Base-by-base conservation (phyloP, 2,113 vertebrate species). In the Carollia perspicillata region DNA sequence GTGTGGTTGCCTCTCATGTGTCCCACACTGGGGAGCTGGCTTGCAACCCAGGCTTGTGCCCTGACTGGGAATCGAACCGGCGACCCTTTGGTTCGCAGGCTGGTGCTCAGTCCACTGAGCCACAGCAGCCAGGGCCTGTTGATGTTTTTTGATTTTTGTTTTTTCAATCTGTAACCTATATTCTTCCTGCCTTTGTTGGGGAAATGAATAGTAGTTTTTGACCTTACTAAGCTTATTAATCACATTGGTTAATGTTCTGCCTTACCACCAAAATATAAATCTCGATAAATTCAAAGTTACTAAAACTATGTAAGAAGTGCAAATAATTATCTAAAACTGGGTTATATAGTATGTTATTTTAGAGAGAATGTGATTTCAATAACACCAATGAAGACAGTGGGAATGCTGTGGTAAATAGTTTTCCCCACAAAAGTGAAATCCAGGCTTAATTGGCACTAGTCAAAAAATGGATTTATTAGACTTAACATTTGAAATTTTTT, bases 401-500 rank as follows among this genome's bases (percentile, higher is more conserved):
- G 33, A 58, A 66, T 93, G 65, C 65, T 81, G 8, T 85, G 53
- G 17, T 63, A 47, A 14, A 5, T 37, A 63, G 74, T 87, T 86
- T 84, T 53, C 3, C 20, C 42, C 49, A 85, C 49, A 79, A 33
- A 86, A 78, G 53, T 47, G 28, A 75, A 71, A 89, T 91, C 35
- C 37, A 79, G 84, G 23, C 88, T 90, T 90, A 78, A 35, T 55
- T 95, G 33, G 49, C 63, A 89, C 7, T 58, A 42, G 63, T 85
- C 0, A 44, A 75, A 94, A 65, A 63, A 26, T 80, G 18, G 58
- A 28, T 23, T 88, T 63, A 49, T 71, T 58, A 74, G 47, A 84
- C 17, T 94, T 88, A 90, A 47, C 71, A 72, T 83, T 95, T 79
- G 12, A 89, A 83, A 83, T 83, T 79, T 79, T 33, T 26, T 37